These are phyloP conservation scores for Drosophila nr. perissopoda DNA, from an alignment of 2,888 invertebrate genomes.

Conservation along the genomic window DNA sequence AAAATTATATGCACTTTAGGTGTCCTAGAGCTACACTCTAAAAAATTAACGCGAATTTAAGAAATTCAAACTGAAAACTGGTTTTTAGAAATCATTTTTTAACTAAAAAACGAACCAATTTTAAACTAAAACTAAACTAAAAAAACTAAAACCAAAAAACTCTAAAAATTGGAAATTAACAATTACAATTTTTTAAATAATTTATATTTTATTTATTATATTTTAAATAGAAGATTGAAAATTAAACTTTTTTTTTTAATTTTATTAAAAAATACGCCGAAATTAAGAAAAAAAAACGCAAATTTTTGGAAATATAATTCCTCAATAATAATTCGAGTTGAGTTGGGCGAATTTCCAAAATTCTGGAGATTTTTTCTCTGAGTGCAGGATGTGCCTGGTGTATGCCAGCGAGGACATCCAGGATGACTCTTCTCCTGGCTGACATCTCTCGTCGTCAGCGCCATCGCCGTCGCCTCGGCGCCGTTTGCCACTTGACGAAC, in stretches of 20 bases:
- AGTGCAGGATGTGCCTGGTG: background rate
- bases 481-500: conserved; percentile 77
- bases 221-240: no score
- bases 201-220: no score
- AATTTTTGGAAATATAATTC: background rate
- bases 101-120: no score
- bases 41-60: background rate
- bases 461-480: conserved; percentile 54
- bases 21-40: conserved; percentile 38
- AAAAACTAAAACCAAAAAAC: no score
- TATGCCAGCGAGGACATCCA: background rate
- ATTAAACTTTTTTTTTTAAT: no score
- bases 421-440: conserved; percentile 2
- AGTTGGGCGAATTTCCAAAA: background rate
- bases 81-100: no score
- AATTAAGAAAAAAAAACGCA: no score
- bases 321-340: background rate
- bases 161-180: no score
- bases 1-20: conserved; percentile 85
- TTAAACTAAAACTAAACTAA: no score
- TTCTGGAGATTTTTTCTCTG: background rate
- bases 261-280: no score
- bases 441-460: conserved; percentile 14
- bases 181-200: no score
- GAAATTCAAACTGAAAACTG: background rate